Conservation (phyloP, 2,888 invertebrate genomes). For the Clunio marinus region DNA sequence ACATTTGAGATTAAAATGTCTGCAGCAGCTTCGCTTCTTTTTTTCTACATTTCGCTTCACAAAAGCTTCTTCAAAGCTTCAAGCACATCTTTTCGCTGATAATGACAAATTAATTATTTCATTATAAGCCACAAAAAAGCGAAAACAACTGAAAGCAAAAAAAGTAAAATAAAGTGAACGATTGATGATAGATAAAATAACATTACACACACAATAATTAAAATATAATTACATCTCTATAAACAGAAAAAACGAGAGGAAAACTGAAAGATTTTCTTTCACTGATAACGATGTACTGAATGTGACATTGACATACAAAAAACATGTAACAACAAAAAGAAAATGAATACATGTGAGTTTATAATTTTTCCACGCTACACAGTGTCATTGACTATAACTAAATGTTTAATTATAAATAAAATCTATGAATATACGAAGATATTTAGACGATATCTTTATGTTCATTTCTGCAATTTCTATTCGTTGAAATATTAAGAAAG, state of each 20-base stretch:
- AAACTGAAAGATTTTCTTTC: slow-evolving; percentile 38
- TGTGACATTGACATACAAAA: slow-evolving; percentile 39
- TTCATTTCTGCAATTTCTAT: too few relatives aligned
- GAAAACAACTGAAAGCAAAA: background rate
- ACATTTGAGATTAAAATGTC: too few relatives aligned
- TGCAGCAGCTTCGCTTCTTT: too few relatives aligned
- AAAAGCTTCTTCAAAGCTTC: too few relatives aligned
- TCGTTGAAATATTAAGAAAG: too few relatives aligned
- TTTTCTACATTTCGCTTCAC: too few relatives aligned
- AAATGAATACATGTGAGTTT: slow-evolving; percentile 10
- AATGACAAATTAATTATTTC: slow-evolving; percentile 4
- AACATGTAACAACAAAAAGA: slow-evolving; percentile 1
- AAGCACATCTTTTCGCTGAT: background rate
- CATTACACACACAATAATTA: slow-evolving; percentile 32
- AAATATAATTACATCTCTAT: slow-evolving; percentile 33
- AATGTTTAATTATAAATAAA: too few relatives aligned
- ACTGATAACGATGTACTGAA: slow-evolving; percentile 24
- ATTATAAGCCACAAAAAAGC: background rate
- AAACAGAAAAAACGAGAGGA: slow-evolving; percentile 8
- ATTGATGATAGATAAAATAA: slow-evolving; percentile 30
- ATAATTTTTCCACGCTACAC: background rate
- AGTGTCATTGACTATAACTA: too few relatives aligned
- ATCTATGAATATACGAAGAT: too few relatives aligned
- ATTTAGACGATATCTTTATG: too few relatives aligned
- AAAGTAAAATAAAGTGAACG: background rate